phyloP scores from a whole-genome alignment of 2,113 vertebrate species.

The Protobothrops flavoviridis region DNA sequence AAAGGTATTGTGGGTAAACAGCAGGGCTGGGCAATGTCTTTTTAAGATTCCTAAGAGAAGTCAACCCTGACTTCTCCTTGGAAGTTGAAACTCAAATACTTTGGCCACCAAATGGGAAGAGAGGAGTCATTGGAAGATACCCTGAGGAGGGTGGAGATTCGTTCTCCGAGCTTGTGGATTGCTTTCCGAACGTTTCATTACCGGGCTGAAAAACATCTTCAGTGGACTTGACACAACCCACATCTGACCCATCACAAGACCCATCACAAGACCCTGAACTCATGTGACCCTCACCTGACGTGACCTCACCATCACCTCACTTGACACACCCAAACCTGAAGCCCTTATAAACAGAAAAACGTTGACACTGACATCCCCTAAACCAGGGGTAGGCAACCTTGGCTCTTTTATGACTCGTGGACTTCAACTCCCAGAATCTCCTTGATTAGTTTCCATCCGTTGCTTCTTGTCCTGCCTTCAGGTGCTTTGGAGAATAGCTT shows the following conservation, averaged over 20 bases:
- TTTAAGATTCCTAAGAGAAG: not conserved
- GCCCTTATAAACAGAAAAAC: no score
- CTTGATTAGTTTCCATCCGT: no score
- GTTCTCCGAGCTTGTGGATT: not conserved
- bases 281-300: not conserved
- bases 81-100: not conserved
- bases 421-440: no score
- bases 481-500: no score
- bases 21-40: not conserved
- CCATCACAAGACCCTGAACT: no score
- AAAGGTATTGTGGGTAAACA: not conserved
- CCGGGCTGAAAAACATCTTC: not conserved
- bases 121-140: not conserved
- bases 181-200: not conserved
- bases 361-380: no score
- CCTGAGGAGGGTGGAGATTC: not conserved
- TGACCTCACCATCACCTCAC: no score
- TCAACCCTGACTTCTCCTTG: not conserved
- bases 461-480: no score
- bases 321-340: no score
- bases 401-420: no score
- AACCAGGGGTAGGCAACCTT: no score
- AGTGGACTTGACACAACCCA: not conserved
- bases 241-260: not conserved
- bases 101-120: not conserved